Conservation (phyloP, 2,888 invertebrate genomes). For the Eupithecia abbreviata region DNA sequence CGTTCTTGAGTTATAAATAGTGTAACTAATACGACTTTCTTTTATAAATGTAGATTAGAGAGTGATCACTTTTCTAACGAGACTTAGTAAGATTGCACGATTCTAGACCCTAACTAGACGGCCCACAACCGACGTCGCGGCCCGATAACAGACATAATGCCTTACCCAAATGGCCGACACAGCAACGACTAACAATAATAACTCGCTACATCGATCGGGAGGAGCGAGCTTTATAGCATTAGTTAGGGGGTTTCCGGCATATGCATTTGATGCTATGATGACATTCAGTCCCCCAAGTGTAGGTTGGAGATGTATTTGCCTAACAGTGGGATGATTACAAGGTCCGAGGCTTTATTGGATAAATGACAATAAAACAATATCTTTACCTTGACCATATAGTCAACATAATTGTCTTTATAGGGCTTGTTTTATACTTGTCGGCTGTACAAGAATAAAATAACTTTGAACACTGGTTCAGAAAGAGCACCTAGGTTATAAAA, state of each 20-base stretch:
- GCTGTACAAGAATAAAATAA: background rate
- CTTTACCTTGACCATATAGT: too few species aligned
- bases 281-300: constrained; percentile 1
- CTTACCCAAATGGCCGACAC: background rate
- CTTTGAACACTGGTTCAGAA: background rate
- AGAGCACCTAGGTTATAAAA: background rate
- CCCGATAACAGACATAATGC: background rate
- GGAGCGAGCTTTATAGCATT: background rate
- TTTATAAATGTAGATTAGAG: background rate
- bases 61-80: background rate
- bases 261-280: background rate
- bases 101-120: background rate
- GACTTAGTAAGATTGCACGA: background rate
- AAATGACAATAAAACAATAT: background rate
- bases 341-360: background rate
- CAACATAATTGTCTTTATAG: background rate
- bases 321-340: background rate
- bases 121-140: background rate
- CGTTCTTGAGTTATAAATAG: too few species aligned
- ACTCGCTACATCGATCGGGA: constrained; percentile 6
- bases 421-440: background rate
- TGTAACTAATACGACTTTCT: too few species aligned
- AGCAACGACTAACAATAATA: background rate
- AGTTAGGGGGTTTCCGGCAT: background rate
- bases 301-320: background rate